Percentiles rank a stretch among this genome's conserved stretches.
phyloP scores from a whole-genome alignment of 2,888 invertebrate species.

The Caenorhabditis wallacei region DNA sequence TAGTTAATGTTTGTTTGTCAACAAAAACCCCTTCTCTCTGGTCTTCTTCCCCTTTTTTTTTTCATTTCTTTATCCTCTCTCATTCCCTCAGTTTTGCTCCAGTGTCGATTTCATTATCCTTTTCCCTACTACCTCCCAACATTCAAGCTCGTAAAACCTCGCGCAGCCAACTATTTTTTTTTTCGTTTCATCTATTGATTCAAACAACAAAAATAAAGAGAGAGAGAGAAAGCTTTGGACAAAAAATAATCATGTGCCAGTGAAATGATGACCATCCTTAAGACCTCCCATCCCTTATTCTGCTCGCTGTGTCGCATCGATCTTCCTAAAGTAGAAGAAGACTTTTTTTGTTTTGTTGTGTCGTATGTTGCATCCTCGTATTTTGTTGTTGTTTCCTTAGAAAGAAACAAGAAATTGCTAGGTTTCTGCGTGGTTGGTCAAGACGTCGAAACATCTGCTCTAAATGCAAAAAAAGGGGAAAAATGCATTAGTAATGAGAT shows the following conservation, averaged over 20 bases:
- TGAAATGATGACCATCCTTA: conserved; percentile 32
- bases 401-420: background rate
- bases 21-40: conserved; percentile 16
- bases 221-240: conserved; percentile 7
- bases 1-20: conserved; percentile 26
- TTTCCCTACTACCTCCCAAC: conserved; percentile 13
- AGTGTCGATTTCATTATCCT: conserved; percentile 54
- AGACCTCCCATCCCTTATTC: conserved; percentile 35
- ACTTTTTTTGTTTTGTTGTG: conserved; percentile 10
- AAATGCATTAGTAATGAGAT: conserved; percentile 26
- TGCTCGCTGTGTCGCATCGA: conserved; percentile 53
- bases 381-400: conserved; percentile 12
- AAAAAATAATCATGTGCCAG: conserved; percentile 39
- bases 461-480: conserved; percentile 4
- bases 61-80: conserved; percentile 11
- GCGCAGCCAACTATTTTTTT: conserved; percentile 15
- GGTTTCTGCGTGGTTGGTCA: conserved; percentile 30
- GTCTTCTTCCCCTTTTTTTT: background rate
- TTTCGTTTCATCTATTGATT: conserved; percentile 25
- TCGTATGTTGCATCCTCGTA: background rate
- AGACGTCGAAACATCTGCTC: conserved; percentile 27
- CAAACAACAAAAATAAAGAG: background rate
- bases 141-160: conserved; percentile 21
- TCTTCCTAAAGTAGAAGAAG: conserved; percentile 24
- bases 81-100: conserved; percentile 24